Percentiles rank a stretch among this genome's conserved stretches.
These are phyloP conservation scores for Plutella xylostella DNA, from an alignment of 2,888 invertebrate species.

Conservation along the genomic window DNA sequence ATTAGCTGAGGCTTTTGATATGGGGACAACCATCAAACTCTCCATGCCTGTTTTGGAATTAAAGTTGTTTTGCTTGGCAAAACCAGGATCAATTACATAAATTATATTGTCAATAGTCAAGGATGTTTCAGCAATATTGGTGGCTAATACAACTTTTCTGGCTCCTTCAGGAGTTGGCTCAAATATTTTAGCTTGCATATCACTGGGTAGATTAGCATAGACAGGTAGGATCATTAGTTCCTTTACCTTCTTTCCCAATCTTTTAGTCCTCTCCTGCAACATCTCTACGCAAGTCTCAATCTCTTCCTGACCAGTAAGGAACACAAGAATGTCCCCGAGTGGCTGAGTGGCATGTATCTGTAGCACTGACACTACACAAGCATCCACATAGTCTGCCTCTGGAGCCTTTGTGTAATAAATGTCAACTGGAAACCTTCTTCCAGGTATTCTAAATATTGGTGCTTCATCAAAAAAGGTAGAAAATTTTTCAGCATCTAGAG, in stretches of 20 bases:
- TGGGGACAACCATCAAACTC: constrained; percentile 97
- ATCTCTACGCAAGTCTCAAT: constrained; percentile 92
- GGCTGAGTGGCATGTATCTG: constrained; percentile 99
- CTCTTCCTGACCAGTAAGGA: constrained; percentile 94
- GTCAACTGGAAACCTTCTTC: constrained; percentile 97
- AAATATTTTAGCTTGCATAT: constrained; percentile 99
- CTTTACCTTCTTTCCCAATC: constrained; percentile 92
- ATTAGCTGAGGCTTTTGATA: constrained; percentile 98
- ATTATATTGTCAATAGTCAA: constrained; percentile 98
- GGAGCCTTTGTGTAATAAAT: constrained; percentile 99
- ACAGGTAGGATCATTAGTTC: constrained; percentile 95
- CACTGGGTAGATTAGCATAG: constrained; percentile 98
- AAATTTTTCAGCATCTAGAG: constrained; percentile 97
- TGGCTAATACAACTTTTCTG: constrained; percentile 96
- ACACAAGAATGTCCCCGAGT: constrained; percentile 94
- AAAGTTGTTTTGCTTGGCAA: constrained; percentile 98
- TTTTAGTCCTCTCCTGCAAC: constrained; percentile 89
- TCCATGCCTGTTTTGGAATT: constrained; percentile 99
- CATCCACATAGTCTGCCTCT: constrained; percentile 98
- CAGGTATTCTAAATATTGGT: constrained; percentile 97
- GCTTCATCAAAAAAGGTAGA: constrained; percentile 98
- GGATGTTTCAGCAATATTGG: constrained; percentile 99
- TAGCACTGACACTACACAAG: constrained; percentile 95
- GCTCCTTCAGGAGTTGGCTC: constrained; percentile 97
- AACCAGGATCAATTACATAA: constrained; percentile 99